Percentiles rank a stretch among this genome's conserved stretches.
Conservation (phyloP, 2,113 vertebrate genomes). For the Gallinago undulata region DNA sequence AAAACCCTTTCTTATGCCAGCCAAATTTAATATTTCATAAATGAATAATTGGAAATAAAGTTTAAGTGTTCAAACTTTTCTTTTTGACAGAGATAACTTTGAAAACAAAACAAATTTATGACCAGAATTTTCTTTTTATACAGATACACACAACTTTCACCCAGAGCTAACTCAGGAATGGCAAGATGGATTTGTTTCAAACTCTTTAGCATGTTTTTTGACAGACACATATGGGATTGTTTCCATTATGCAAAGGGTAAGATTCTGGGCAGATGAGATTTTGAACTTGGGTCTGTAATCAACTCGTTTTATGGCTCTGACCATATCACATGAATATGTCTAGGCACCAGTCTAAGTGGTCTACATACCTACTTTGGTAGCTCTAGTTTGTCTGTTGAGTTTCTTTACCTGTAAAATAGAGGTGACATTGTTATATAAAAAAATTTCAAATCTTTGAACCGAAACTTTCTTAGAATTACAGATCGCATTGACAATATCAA, state of each 20-base stretch:
- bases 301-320: neutral
- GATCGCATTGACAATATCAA: neutral
- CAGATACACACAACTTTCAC: neutral
- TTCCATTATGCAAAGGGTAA: neutral
- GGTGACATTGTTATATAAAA: neutral
- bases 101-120: neutral
- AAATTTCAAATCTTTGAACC: neutral
- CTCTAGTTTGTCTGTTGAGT: neutral
- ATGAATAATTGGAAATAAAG: neutral
- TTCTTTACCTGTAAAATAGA: neutral
- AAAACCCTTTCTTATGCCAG: neutral
- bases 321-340: neutral
- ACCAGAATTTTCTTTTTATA: neutral
- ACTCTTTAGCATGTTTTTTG: neutral
- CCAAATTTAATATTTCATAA: neutral
- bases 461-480: neutral
- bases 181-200: conserved; percentile 31
- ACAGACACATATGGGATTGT: conserved; percentile 6
- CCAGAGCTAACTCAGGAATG: conserved; percentile 3
- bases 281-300: neutral
- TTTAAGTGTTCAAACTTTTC: neutral
- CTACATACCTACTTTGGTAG: rapidly evolving
- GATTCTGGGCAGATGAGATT: neutral
- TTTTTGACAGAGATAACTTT: neutral
- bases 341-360: neutral